These are phyloP conservation scores for Amphiprion clarkii DNA, from an alignment of 2,797 vertebrate species.

Conservation along the genomic window DNA sequence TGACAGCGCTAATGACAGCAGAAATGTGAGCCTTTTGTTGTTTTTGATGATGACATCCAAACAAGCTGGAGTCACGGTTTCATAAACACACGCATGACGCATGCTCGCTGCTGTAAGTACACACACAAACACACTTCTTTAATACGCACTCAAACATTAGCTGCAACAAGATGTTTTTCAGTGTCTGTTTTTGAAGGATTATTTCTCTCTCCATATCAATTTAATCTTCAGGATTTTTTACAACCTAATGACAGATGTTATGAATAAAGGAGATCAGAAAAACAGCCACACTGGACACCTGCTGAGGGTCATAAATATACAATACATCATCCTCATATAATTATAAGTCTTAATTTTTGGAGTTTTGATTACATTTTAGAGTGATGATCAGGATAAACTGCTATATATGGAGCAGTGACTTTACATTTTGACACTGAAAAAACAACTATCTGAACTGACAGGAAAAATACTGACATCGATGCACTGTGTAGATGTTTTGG, in stretches of 20 bases:
- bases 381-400: constrained; percentile 14
- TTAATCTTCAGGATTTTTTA: constrained; percentile 66
- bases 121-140: constrained; percentile 34
- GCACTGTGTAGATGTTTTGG: background rate
- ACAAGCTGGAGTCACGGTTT: constrained; percentile 29
- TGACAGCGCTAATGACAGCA: constrained; percentile 46
- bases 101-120: constrained; percentile 27
- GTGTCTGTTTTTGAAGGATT: constrained; percentile 57
- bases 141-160: constrained; percentile 27
- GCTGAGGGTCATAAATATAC: constrained; percentile 1
- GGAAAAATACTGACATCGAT: background rate
- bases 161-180: constrained; percentile 64
- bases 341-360: constrained; percentile 18
- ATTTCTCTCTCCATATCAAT: constrained; percentile 41
- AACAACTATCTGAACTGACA: background rate
- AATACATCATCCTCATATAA: constrained; percentile 19
- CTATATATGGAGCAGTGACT: background rate
- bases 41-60: constrained; percentile 49
- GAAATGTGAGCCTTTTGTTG: constrained; percentile 54
- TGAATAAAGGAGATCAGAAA: constrained; percentile 31
- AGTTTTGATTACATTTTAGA: constrained; percentile 43
- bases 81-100: background rate
- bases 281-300: constrained; percentile 19
- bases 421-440: background rate
- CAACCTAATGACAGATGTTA: constrained; percentile 58